Evolutionary conservation across 2,888 invertebrate genomes (phyloP), one percentile per base, ranked within the genome.

Genomic region (Lepidochitona cinerea): DNA sequence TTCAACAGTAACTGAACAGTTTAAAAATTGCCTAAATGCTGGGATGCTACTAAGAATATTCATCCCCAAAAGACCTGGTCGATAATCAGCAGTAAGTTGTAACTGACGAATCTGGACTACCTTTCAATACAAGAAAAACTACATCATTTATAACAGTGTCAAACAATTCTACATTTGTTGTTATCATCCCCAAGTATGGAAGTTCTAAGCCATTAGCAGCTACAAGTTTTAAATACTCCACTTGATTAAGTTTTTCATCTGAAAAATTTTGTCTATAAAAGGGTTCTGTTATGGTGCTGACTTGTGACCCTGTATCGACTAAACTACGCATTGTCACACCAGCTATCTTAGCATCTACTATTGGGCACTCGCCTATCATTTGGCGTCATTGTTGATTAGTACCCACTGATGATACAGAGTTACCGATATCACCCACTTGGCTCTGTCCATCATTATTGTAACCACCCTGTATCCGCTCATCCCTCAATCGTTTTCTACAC

Each of bases 261-360:
- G 26, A 14, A 14, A 59, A 29, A 59, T 59, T 14, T 29, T 26
- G 12, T 14, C 32, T 4, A 29, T 23, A 59, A 26, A 23, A 26
- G 23, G 4, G 4, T 32, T 59, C 59, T 29, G 59, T 59, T 14
- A 59, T 29, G 18, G 59, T 59, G 29, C 23, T 23, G 26, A 26
- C 26, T 59, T 59, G 59, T 59, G 59, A 59, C 7, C 54, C 54
- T 54, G 54, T 54, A 54, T 23, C 54, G n/a, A 54, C 7, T n/a
- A 54, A 23, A 54, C 54, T n/a, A 9, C 7, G 7, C 12, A 54
- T 23, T 7, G 26, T 7, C 7, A n/a, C 7, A 7, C 54, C 54
- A 7, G 54, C 54, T 18, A 54, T 12, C n/a, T n/a, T 23, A 18
- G 54, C 54, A 9, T 54, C 54, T 23, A 23, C 9, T 54, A n/a